Evolutionary conservation across 2,888 invertebrate genomes (phyloP), one percentile per base, ranked within the genome.

Genomic region (Cephus pygmeus): DNA sequence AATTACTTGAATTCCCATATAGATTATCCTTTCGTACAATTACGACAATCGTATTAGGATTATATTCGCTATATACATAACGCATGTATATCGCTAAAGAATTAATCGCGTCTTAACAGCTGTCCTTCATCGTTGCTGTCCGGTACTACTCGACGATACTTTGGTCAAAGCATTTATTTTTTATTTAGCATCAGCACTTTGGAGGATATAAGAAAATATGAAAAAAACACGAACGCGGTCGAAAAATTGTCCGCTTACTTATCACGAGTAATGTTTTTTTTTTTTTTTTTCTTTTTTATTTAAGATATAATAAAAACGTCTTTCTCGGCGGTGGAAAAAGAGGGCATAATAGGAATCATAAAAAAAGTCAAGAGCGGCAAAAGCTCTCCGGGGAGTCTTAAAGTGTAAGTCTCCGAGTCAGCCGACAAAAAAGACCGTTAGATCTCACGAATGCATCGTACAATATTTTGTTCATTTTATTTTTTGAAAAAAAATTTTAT

Each of bases 1-100:
- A 82, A 79, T 84, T 82, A 36, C 82, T 80, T 81, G 77, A 80
- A 82, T 81, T 81, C 78, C 77, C 76, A 77, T 79, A 76, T 56
- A 56, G 56, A 56, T 56, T 23, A 23, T 56, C 23, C 23, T 56
- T 23, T 56, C 56, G 56, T 56, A 56, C 23, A 56, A 56, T 56
- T 56, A 9, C 23, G 56, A 56, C 9, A 82, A 81, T 79, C 77
- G 76, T 79, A 79, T 81, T 79, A 77, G 77, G 77, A 79, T 77
- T 82, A 77, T 79, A 76, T 79, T 81, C 79, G 74, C 79, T 73
- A 74, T 79, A 76, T 76, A 75, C 79, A 35, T 23, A 56, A 40
- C 6, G 6, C 9, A 56, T 23, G 56, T 56, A 56, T 56, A 23
- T 56, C 56, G 56, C 9, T 56, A 56, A 23, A 23, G 56, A 56